These are phyloP conservation scores for Sycophaga agraensis DNA, from an alignment of 1,140 invertebrate species.

Conservation along the genomic window DNA sequence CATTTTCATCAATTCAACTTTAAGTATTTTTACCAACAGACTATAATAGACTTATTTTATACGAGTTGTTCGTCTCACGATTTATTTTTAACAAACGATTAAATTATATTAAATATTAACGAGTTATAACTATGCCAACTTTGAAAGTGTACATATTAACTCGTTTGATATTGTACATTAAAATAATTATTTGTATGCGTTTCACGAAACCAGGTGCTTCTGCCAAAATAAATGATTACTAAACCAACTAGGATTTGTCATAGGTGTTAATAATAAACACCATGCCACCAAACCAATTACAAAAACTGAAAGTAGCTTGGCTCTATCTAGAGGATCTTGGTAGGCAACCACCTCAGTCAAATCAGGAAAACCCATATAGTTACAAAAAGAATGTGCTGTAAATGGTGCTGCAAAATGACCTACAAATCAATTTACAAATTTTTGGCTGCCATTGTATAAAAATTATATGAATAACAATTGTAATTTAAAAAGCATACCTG, in stretches of 20 bases:
- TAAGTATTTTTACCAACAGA: background rate
- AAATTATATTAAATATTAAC: background rate
- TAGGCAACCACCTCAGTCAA: conserved; percentile 75
- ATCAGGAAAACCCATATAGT: conserved; percentile 94
- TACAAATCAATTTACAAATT: conserved; percentile 53
- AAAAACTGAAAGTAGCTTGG: conserved; percentile 68
- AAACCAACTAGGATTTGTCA: conserved; percentile 79
- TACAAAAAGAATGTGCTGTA: conserved; percentile 89
- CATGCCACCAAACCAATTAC: conserved; percentile 75
- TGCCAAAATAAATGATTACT: conserved; percentile 69
- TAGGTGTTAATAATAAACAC: conserved; percentile 73
- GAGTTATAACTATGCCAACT: background rate
- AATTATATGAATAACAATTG: background rate
- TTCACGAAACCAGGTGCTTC: conserved; percentile 39
- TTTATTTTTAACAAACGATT: conserved; percentile 2
- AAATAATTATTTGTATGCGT: conserved; percentile 3
- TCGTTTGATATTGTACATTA: background rate
- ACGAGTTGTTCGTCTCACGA: background rate
- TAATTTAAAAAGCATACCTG: conserved; percentile 54
- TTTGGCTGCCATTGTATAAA: background rate
- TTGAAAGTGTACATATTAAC: background rate
- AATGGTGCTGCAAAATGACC: conserved; percentile 89
- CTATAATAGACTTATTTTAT: conserved; percentile 1
- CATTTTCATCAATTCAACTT: background rate
- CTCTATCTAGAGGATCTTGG: conserved; percentile 63